Percentiles rank a stretch among this genome's conserved stretches.
Conservation (phyloP, 2,113 vertebrate species). For the Eptatretus burgeri region DNA sequence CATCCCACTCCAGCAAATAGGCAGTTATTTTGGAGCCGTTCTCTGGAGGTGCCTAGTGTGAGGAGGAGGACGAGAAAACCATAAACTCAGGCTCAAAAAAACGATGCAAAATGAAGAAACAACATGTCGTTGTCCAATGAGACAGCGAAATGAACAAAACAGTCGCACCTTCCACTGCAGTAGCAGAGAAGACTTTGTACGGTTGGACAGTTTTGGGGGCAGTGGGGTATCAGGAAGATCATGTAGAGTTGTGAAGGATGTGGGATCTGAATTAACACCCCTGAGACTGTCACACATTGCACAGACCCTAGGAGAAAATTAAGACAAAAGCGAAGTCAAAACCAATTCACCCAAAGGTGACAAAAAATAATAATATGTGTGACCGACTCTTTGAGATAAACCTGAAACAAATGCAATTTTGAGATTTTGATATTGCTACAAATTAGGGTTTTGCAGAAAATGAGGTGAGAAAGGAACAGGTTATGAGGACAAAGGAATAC, state of each 20-base stretch:
- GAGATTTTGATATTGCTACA: no score
- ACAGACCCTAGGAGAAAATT: slow-evolving; percentile 25
- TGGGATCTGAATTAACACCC: slow-evolving; percentile 51
- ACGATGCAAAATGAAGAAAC: no score
- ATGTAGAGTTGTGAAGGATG: slow-evolving; percentile 62
- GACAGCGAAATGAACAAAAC: background rate
- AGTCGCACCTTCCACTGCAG: slow-evolving; percentile 68
- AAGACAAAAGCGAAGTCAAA: no score
- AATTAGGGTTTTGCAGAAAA: no score
- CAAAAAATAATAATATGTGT: no score
- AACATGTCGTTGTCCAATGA: no score
- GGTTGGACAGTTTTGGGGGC: slow-evolving; percentile 51
- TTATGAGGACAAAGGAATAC: no score
- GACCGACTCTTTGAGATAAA: no score
- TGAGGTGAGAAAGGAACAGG: no score
- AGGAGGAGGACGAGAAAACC: background rate
- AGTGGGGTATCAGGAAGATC: slow-evolving; percentile 49
- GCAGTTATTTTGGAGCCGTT: slow-evolving; percentile 1
- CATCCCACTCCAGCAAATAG: slow-evolving; percentile 4
- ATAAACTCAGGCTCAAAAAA: background rate
- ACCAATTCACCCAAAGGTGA: no score
- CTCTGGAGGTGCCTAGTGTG: background rate
- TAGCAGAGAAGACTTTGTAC: slow-evolving; percentile 57
- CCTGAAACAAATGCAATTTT: no score
- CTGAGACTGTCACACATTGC: slow-evolving; percentile 52